Percentiles rank a stretch among this genome's conserved stretches.
Conservation (phyloP, 2,888 invertebrate species). For the Diadegma fenestrale region DNA sequence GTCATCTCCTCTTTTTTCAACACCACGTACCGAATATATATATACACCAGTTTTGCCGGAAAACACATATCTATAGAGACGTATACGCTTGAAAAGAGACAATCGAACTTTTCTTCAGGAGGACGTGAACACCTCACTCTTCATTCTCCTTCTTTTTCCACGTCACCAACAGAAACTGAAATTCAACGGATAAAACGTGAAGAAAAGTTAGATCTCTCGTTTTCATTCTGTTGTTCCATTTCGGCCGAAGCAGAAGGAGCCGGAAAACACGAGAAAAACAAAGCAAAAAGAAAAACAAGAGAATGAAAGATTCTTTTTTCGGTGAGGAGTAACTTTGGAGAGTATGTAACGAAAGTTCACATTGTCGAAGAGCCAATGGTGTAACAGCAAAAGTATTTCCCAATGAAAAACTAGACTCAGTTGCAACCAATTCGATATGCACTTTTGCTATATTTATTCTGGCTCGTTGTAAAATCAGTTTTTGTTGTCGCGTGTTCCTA, state of each 20-base stretch:
- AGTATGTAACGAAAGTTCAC: slow-evolving; percentile 10
- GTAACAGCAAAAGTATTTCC: background rate
- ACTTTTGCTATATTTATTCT: background rate
- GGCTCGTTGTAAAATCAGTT: background rate
- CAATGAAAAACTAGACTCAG: background rate
- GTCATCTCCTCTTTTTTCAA: slow-evolving; percentile 26
- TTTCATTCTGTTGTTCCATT: slow-evolving; percentile 42
- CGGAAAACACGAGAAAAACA: slow-evolving; percentile 49
- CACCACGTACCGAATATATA: slow-evolving; percentile 15
- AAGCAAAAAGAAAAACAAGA: slow-evolving; percentile 8
- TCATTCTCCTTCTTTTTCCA: slow-evolving; percentile 23
- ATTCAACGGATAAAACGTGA: slow-evolving; percentile 36
- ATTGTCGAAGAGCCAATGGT: background rate
- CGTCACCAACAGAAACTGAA: slow-evolving; percentile 23
- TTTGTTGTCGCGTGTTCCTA: background rate
- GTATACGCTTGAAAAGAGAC: slow-evolving; percentile 48
- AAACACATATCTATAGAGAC: slow-evolving; percentile 8
- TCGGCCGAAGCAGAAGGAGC: slow-evolving; percentile 23
- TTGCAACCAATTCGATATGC: background rate
- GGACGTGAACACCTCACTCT: slow-evolving; percentile 48
- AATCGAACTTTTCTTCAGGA: slow-evolving; percentile 61
- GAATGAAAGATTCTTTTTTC: slow-evolving; percentile 34
- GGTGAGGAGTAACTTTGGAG: slow-evolving; percentile 6
- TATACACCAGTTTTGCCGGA: background rate
- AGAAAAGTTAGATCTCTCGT: slow-evolving; percentile 58